phyloP scores from a whole-genome alignment of 2,113 vertebrate genomes.

The Ailurus styani region DNA sequence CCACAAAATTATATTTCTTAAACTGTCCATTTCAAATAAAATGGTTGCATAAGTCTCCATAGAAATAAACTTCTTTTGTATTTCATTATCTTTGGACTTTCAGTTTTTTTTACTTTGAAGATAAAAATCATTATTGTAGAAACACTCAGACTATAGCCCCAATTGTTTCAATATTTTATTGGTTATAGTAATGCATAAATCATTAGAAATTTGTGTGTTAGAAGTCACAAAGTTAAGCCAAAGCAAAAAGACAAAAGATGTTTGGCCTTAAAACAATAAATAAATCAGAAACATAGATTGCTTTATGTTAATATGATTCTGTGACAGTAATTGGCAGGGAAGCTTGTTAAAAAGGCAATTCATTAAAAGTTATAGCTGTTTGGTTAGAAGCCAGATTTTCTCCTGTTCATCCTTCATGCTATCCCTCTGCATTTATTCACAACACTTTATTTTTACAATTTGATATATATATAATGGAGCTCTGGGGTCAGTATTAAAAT shows the following conservation, averaged over 20 bases:
- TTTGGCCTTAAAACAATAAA: not conserved
- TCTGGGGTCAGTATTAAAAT: not conserved
- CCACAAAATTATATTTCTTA: constrained; percentile 45
- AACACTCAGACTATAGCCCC: not conserved
- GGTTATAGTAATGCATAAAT: constrained; percentile 24
- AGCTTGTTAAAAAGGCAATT: not conserved
- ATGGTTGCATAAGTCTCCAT: not conserved
- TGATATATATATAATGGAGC: not conserved
- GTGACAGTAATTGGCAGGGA: constrained; percentile 12
- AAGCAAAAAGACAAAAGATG: not conserved
- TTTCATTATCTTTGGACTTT: not conserved
- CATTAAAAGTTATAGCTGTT: constrained; percentile 13
- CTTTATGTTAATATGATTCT: not conserved
- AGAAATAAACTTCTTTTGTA: not conserved
- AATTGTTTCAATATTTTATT: constrained; percentile 12
- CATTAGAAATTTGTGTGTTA: too few relatives aligned
- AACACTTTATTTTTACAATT: not conserved
- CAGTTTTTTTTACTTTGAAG: not conserved
- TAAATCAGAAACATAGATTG: not conserved
- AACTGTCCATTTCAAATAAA: constrained; percentile 40
- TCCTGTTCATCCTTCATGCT: not conserved
- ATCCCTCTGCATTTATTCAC: not conserved
- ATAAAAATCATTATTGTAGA: not conserved
- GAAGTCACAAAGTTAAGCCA: constrained; percentile 30
- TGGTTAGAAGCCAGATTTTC: not conserved